Conservation (phyloP, 2,797 vertebrate genomes). For the Lacerta bilineata region DNA sequence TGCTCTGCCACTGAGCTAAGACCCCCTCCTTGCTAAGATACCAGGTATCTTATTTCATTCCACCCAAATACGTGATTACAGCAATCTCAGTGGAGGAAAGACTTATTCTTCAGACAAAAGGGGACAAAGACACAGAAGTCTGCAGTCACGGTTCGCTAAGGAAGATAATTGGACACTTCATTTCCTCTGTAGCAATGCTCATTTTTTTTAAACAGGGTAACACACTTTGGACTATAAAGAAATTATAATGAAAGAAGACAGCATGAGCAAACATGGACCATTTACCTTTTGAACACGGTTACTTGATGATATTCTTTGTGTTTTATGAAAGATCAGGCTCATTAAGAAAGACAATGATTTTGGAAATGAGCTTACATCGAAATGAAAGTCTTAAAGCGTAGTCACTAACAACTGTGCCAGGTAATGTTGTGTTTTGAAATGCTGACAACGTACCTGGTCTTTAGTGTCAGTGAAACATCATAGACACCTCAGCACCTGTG, state of each 20-base stretch:
- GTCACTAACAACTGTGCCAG: background rate
- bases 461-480: background rate
- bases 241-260: conserved; percentile 33
- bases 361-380: conserved; percentile 27
- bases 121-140: background rate
- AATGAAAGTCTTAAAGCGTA: background rate
- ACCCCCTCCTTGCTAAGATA: background rate
- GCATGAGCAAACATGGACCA: conserved; percentile 32
- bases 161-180: conserved; percentile 39
- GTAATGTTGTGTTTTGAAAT: background rate
- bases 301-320: conserved; percentile 10
- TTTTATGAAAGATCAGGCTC: conserved; percentile 23
- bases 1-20: no score
- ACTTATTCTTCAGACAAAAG: conserved; percentile 2
- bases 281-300: conserved; percentile 21
- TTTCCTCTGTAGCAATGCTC: conserved; percentile 26
- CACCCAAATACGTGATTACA: background rate
- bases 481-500: background rate
- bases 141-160: conserved; percentile 18
- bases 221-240: conserved; percentile 28
- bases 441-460: background rate
- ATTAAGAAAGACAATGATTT: conserved; percentile 14
- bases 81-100: background rate
- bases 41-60: background rate
- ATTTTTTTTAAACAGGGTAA: conserved; percentile 31